Evolutionary conservation across 2,113 vertebrate genomes (phyloP).

Genomic region (Oreotrochilus melanogaster): DNA sequence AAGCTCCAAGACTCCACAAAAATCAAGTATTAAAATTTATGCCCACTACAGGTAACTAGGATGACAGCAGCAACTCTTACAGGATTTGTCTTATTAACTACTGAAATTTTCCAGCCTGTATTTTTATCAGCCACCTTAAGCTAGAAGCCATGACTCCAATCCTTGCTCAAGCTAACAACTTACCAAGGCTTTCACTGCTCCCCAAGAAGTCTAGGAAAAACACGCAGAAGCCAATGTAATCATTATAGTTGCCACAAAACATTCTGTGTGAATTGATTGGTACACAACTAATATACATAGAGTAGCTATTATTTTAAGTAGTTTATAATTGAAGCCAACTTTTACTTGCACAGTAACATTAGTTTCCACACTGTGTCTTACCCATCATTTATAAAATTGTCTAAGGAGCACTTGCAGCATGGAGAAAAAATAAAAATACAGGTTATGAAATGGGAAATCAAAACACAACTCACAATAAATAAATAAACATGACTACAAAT

Average conservation of each 20-base stretch:
- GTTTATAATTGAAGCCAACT: slow-evolving; percentile 15
- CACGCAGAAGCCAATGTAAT: slow-evolving; percentile 20
- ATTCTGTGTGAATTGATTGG: background rate
- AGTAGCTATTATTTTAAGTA: background rate
- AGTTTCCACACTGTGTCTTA: slow-evolving; percentile 72
- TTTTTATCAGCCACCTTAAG: background rate
- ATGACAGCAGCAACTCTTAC: background rate
- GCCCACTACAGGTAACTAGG: background rate
- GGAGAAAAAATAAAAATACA: slow-evolving; percentile 83
- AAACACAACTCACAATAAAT: slow-evolving; percentile 31
- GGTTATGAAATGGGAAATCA: slow-evolving; percentile 74
- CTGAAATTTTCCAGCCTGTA: background rate
- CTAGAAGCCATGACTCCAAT: background rate
- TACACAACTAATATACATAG: slow-evolving; percentile 5
- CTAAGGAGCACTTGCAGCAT: slow-evolving; percentile 88
- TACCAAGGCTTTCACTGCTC: background rate
- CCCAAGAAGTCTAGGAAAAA: slow-evolving; percentile 45
- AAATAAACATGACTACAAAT: background rate
- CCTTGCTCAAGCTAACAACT: slow-evolving; percentile 3
- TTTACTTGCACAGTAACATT: slow-evolving; percentile 29
- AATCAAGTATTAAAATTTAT: background rate
- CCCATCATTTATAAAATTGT: slow-evolving; percentile 77
- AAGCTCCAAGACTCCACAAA: background rate
- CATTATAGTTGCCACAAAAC: background rate
- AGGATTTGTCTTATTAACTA: background rate